Evolutionary conservation across 2,113 vertebrate genomes (phyloP).

Genomic region (Antechinus stuartii): DNA sequence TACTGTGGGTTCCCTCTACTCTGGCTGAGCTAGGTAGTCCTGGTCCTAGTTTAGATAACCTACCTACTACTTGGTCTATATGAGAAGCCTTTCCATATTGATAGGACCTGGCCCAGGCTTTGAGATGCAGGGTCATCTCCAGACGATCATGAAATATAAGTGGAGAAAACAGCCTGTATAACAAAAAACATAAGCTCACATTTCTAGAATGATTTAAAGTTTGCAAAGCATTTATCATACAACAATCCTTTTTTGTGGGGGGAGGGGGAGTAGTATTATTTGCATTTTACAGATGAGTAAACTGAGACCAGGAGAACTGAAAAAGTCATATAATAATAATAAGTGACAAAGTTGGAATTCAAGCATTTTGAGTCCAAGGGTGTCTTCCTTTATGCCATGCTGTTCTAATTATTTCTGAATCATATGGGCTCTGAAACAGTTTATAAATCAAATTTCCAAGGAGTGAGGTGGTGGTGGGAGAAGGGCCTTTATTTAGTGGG

Average conservation of each 20-base stretch:
- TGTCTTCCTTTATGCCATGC: neutral
- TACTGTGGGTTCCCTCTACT: neutral
- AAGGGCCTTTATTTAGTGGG: slow-evolving; percentile 28
- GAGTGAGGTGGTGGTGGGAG: neutral
- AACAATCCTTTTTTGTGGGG: neutral
- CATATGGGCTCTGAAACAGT: neutral
- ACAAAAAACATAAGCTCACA: neutral
- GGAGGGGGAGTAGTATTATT: neutral
- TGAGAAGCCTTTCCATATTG: neutral
- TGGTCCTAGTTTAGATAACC: neutral
- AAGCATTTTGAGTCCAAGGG: neutral
- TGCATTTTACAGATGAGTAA: neutral
- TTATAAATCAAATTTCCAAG: slow-evolving; percentile 29
- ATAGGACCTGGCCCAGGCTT: neutral
- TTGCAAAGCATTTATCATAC: neutral
- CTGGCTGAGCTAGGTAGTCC: neutral
- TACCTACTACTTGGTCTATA: neutral
- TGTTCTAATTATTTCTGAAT: neutral
- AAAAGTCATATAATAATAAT: neutral
- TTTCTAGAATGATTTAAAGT: neutral
- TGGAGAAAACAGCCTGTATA: neutral
- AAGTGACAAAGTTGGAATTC: neutral
- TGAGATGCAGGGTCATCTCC: neutral
- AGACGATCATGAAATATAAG: neutral
- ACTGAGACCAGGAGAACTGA: neutral